Evolutionary conservation across 2,113 vertebrate species (phyloP), one percentile per base, ranked within the genome.

Genomic region (Takifugu bimaculatus): DNA sequence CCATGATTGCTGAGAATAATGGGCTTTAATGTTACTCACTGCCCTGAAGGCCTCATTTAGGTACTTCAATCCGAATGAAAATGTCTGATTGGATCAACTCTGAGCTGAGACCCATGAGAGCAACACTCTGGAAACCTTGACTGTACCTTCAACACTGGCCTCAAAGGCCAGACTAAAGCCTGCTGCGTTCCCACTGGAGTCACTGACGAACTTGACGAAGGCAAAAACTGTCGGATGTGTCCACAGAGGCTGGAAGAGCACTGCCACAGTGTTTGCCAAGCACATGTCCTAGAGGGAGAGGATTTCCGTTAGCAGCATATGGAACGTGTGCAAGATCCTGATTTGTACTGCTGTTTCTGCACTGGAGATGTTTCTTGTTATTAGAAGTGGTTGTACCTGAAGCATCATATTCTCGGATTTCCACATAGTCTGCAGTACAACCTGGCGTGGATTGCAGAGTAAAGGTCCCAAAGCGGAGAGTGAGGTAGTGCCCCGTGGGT

Each of bases 111-210:
- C 11, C 35, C 35, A 53, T 4, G 51, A 29, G 13, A 26, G 26
- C 20, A 26, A 26, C 1, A 51, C 26, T 11, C 6, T 9, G 20
- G 12, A 51, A 52, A 26, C 12, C 13, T 2, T 57, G 10, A 12
- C 47, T 81, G 44, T 77, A 96, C 96, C 93, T 91, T 93, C 93
- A 26, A 85, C 7, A 27, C 94, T 98, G 63, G 94, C 93, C 53
- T 90, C 82, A 84, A 95, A 99, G 0, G 32, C 72, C 56, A 99
- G 81, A 49, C 90, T 91, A 86, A 99, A 99, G 55, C 96, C 96
- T 1, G 54, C 44, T 9, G 89, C 91, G 6, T 78, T 92, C 27
- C 27, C 54, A 13, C 87, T 92, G 69, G 29, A 51, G 49, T 99
- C 94, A 13, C 91, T 94, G 74, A 94, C 89, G 88, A 98, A 98